Evolutionary conservation across 2,888 invertebrate species (phyloP).

Genomic region (Pherbina coryleti): DNA sequence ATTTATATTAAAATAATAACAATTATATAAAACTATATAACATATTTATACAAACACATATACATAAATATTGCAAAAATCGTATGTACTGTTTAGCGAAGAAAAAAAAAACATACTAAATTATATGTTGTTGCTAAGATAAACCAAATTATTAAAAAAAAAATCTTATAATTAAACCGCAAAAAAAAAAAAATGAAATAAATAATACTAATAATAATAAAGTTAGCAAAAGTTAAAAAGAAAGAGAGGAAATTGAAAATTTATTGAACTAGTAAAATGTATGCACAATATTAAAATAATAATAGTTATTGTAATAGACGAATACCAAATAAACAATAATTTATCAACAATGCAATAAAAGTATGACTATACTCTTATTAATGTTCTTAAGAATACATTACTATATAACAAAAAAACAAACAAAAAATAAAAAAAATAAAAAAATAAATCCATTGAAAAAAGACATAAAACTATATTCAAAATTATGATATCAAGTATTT

Average conservation of each 20-base stretch:
- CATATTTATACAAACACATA: slow-evolving; percentile 25
- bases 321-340: slow-evolving; percentile 29
- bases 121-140: slow-evolving; percentile 29
- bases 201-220: slow-evolving; percentile 29
- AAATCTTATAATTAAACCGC: slow-evolving; percentile 36
- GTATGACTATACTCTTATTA: background rate
- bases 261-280: slow-evolving; percentile 58
- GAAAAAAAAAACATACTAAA: background rate
- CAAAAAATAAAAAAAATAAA: background rate
- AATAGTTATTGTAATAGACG: slow-evolving; percentile 23
- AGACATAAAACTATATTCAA: background rate
- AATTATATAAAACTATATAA: slow-evolving; percentile 5
- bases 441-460: background rate
- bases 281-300: slow-evolving; percentile 61
- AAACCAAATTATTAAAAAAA: slow-evolving; percentile 22
- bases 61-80: slow-evolving; percentile 7
- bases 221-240: slow-evolving; percentile 18
- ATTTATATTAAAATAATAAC: background rate
- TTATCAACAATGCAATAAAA: background rate
- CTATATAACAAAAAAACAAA: background rate
- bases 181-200: slow-evolving; percentile 38
- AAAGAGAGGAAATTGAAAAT: slow-evolving; percentile 1
- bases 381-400: background rate
- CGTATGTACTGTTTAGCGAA: slow-evolving; percentile 14
- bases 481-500: background rate